Conservation (phyloP, 2,888 invertebrate species). For the Esperia sulphurella region DNA sequence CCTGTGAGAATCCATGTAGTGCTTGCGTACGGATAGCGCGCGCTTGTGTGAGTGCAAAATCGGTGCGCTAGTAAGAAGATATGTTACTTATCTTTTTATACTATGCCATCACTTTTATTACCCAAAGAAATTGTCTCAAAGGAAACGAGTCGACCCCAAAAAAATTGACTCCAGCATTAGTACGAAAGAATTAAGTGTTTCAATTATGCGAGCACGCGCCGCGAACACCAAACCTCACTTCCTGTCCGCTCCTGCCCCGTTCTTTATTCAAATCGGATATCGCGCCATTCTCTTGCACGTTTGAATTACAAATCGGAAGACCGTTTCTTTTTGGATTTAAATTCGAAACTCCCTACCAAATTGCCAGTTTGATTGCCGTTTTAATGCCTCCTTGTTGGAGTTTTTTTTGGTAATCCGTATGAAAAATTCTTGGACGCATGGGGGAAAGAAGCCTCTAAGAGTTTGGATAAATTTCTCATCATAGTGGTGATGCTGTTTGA, state of each 20-base stretch:
- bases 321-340: constrained; percentile 66
- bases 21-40: no score
- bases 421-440: constrained; percentile 13
- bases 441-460: no score
- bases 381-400: constrained; percentile 41
- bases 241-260: constrained; percentile 9
- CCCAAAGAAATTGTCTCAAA: constrained; percentile 6
- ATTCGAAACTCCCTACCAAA: constrained; percentile 56
- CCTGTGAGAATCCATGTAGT: no score
- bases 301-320: constrained; percentile 74
- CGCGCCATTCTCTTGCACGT: constrained; percentile 64
- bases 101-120: no score
- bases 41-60: no score
- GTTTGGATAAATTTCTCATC: no score
- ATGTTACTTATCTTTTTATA: no score
- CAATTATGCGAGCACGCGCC: constrained; percentile 24
- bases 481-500: no score
- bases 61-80: no score
- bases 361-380: constrained; percentile 73
- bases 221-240: constrained; percentile 16
- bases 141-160: constrained; percentile 12
- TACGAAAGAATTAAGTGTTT: constrained; percentile 26
- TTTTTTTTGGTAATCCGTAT: not conserved
- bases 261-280: constrained; percentile 64
- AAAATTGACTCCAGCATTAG: constrained; percentile 20